Evolutionary conservation across 2,888 invertebrate species (phyloP).

Genomic region (Gnatocerus cornutus): DNA sequence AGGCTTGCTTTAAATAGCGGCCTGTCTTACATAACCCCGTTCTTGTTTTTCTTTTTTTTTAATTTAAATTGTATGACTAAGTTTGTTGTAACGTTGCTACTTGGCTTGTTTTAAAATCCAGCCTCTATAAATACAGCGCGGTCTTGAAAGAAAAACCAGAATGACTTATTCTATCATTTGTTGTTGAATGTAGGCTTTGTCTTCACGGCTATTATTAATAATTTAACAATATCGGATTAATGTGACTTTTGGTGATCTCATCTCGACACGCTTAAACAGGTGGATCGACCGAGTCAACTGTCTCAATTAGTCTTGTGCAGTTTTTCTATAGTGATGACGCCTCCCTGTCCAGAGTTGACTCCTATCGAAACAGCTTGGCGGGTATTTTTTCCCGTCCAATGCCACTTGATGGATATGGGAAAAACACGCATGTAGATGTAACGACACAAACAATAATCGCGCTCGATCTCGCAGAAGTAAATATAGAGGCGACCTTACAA

Average conservation of each 20-base stretch:
- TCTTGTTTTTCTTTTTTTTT: conserved; percentile 25
- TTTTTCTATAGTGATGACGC: neutral
- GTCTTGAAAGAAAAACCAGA: conserved; percentile 12
- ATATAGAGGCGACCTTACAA: conserved; percentile 69
- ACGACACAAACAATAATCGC: conserved; percentile 20
- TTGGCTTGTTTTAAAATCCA: conserved; percentile 32
- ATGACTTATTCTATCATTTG: conserved; percentile 23
- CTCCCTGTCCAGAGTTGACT: conserved; percentile 9
- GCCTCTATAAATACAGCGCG: conserved; percentile 34
- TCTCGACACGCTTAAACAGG: conserved; percentile 36
- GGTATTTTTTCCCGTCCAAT: conserved; percentile 12
- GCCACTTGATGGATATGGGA: conserved; percentile 19
- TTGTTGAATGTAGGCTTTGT: conserved; percentile 18
- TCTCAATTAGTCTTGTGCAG: conserved; percentile 18
- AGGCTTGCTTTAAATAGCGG: conserved; percentile 4
- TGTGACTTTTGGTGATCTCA: conserved; percentile 29
- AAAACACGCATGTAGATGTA: conserved; percentile 15
- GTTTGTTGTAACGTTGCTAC: conserved; percentile 19
- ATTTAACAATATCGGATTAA: conserved; percentile 39
- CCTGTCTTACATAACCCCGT: conserved; percentile 12
- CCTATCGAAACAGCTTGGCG: conserved; percentile 26
- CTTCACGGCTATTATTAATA: conserved; percentile 32
- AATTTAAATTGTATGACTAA: conserved; percentile 36
- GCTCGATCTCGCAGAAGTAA: conserved; percentile 44
- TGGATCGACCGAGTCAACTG: conserved; percentile 22